Base-by-base conservation (phyloP, 37 sponge, comb jelly and placozoan genomes). In the Crambe crambe region DNA sequence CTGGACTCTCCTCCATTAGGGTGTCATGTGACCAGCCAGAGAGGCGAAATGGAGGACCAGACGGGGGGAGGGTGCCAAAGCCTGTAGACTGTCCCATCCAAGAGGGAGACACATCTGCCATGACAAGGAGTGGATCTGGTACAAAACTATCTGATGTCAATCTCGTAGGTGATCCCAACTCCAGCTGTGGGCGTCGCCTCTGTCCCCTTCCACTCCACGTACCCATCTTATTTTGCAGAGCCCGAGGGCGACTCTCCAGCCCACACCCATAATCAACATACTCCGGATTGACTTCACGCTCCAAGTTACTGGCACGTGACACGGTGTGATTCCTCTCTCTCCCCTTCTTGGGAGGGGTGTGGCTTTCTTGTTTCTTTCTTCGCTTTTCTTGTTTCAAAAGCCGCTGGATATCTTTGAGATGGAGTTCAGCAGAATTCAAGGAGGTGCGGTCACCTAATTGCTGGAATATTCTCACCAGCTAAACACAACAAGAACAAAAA, bases 391-490 rank as follows among this genome's bases (percentile, higher is more conserved):
- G 36, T 31, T 29, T 66, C 34, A 66, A 1, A 1, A 34, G 17
- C 43, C 25, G 10, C 15, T 23, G 41, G 21, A 41, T 8, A n/a
- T 42, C 20, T 12, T 71, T 38, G 25, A 71, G 20, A 3, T 42
- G 37, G 40, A 10, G 25, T 3, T 17, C 2, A 23, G 72, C 72
- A 17, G 72, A 34, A 9, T 5, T 23, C 22, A 39, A 56, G 5
- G 75, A 47, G 4, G 58, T 63, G 20, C 61, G 40, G 38, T 83
- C 83, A 60, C 83, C 83, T 29, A 74, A 17, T 30, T 73, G 39
- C 34, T 83, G 75, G 42, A 83, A 83, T 27, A 83, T 22, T 10
- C 27, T 47, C 22, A 74, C 68, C 51, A 83, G 60, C 83, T 83
- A 23, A 22, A 60, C 59, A 18, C 18, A 29, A 54, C 6, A 56